Percentiles rank a stretch among this genome's conserved stretches.
Evolutionary conservation across 2,113 vertebrate genomes (phyloP).

Genomic region (Tinamus guttatus): DNA sequence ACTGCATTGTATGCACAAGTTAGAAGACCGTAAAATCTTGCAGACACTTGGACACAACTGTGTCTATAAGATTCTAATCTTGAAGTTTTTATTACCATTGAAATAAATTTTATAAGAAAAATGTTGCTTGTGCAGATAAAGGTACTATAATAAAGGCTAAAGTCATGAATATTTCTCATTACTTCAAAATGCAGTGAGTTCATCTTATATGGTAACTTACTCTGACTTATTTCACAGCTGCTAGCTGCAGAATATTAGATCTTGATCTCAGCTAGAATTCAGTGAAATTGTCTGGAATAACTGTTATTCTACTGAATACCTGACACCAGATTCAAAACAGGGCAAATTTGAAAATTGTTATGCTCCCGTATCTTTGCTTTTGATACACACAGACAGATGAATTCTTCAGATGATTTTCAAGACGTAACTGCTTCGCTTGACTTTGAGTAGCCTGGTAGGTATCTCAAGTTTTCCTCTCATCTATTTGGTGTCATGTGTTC

Average conservation of each 20-base stretch:
- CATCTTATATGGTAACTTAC: not conserved
- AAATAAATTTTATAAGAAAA: not conserved
- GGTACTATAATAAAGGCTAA: not conserved
- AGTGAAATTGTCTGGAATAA: not conserved
- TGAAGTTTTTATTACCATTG: not conserved
- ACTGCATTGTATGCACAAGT: not conserved
- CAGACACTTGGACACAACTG: not conserved
- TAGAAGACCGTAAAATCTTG: not conserved
- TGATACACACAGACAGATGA: not conserved
- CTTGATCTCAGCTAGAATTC: not conserved
- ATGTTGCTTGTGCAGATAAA: not conserved
- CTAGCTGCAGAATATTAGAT: not conserved
- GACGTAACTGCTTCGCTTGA: not conserved
- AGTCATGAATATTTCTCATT: not conserved
- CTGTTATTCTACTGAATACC: not conserved
- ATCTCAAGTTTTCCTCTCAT: not conserved
- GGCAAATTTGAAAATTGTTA: not conserved
- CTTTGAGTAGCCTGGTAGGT: not conserved
- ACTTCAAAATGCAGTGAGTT: not conserved
- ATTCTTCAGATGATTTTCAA: not conserved
- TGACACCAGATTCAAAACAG: not conserved
- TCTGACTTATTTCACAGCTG: not conserved
- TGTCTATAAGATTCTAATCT: not conserved
- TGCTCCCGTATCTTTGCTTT: not conserved
- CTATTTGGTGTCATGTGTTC: not conserved